Conservation (phyloP, 1,140 invertebrate genomes). For the Eubasilissa regina region DNA sequence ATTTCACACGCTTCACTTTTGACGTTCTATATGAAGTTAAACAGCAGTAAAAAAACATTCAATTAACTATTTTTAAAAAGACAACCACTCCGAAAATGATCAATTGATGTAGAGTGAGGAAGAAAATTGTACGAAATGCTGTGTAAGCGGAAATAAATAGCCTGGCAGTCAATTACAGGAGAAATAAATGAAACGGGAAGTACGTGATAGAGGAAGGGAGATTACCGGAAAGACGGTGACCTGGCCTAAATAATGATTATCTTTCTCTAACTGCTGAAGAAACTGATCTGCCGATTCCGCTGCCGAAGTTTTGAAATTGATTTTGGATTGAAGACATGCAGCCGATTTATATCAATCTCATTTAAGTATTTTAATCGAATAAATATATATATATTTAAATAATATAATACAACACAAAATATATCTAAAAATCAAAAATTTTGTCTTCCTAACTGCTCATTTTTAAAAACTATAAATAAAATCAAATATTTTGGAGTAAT, state of each 20-base stretch:
- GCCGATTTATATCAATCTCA: too few species aligned
- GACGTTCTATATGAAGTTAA: too few species aligned
- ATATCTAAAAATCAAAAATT: too few species aligned
- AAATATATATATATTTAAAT: too few species aligned
- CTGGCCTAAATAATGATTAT: conserved; percentile 42
- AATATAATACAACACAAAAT: too few species aligned
- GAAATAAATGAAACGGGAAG: conserved; percentile 46
- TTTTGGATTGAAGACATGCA: background rate
- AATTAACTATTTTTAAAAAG: conserved; percentile 1
- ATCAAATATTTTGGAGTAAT: too few species aligned
- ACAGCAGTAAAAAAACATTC: background rate
- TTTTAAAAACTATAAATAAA: too few species aligned
- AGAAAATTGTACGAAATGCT: conserved; percentile 31
- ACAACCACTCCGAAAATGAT: background rate
- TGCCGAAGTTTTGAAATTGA: conserved; percentile 14
- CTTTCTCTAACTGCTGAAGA: conserved; percentile 28
- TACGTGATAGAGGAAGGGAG: conserved; percentile 22
- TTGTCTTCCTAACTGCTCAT: too few species aligned
- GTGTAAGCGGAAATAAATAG: conserved; percentile 49
- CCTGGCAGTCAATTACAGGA: conserved; percentile 53
- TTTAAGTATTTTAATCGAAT: too few species aligned
- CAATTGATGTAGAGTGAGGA: background rate
- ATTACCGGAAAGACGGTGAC: conserved; percentile 22
- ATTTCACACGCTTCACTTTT: too few species aligned
- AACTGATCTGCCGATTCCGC: conserved; percentile 25